phyloP scores from a whole-genome alignment of 2,888 invertebrate species.

The Dryococelus australis region DNA sequence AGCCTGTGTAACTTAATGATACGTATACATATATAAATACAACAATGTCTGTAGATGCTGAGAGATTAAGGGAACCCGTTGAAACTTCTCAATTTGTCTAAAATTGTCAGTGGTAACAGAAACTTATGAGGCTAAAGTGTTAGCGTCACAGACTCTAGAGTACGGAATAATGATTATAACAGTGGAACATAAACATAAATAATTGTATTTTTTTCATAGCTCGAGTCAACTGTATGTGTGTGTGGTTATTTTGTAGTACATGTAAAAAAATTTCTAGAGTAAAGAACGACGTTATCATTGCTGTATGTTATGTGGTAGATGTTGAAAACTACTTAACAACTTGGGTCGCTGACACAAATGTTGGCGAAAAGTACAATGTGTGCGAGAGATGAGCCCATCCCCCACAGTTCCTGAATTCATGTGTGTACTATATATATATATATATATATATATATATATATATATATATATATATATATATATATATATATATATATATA shows the following conservation, averaged over 20 bases:
- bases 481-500: background rate
- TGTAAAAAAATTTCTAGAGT: background rate
- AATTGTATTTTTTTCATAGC: conserved; percentile 16
- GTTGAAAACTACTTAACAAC: background rate
- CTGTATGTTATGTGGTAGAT: conserved; percentile 6
- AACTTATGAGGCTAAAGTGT: background rate
- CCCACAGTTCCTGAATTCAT: conserved; percentile 11
- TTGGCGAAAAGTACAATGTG: background rate
- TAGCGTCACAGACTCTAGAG: background rate
- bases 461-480: background rate
- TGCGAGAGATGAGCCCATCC: conserved; percentile 1
- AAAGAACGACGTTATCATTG: background rate
- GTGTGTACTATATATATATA: conserved; percentile 10
- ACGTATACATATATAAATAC: conserved; percentile 39
- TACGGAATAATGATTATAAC: background rate
- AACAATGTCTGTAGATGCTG: conserved; percentile 20
- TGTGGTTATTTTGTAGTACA: conserved; percentile 16
- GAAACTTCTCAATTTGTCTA: conserved; percentile 24
- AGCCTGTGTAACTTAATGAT: conserved; percentile 36
- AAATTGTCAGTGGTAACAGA: background rate
- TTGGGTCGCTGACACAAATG: background rate
- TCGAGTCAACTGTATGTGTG: conserved; percentile 13
- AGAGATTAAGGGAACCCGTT: conserved; percentile 36
- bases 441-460: background rate
- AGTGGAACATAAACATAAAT: conserved; percentile 8